Evolutionary conservation across 2,888 invertebrate species (phyloP), one percentile per base, ranked within the genome.

Genomic region (Entomobrya proxima): DNA sequence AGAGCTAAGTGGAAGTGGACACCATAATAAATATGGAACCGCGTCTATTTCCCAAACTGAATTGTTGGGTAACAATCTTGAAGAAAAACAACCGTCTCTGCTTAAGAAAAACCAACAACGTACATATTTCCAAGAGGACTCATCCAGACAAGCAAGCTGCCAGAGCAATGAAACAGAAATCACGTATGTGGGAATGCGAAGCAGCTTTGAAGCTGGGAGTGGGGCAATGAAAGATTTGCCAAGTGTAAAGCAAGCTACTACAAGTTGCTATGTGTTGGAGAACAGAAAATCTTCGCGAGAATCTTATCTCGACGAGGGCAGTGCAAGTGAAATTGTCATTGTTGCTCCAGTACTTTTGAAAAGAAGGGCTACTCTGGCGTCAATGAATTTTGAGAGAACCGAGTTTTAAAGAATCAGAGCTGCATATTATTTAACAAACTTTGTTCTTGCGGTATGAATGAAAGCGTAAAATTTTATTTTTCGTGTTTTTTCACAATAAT

Each of bases 321-420:
- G n/a, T 9, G 47, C 47, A 1, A 64, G 64, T 47, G 78, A 78
- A 21, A 64, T 78, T 1, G 47, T 78, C 18, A n/a, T 78, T 6
- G 44, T 78, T 15, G 27, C 64, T 13, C 44, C 58, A 7, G 37
- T 50, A 15, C 4, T 32, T 1, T 7, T 61, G 11, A 64, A 27
- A 18, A 24, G 78, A 32, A 78, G 78, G 35, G 61, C 61, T 3
- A 64, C 64, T 6, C 15, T 78, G 75, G 75, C 52, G 1, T 21
- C 32, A 1, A 21, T 75, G 55, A 30, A 55, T 32, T 35, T 75
- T 32, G 30, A 30, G 6, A 61, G 27, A 7, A 55, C 11, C n/a
- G 4, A 30, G 1, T 44, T 27, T 37, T 21, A n/a, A n/a, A n/a
- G n/a, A n/a, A n/a, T n/a, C n/a, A n/a, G n/a, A n/a, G 35, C 1